A percentile compares a stretch with the other conserved stretches of the same genome.
Conservation (phyloP, 1,140 invertebrate genomes). For the Portunus trituberculatus region DNA sequence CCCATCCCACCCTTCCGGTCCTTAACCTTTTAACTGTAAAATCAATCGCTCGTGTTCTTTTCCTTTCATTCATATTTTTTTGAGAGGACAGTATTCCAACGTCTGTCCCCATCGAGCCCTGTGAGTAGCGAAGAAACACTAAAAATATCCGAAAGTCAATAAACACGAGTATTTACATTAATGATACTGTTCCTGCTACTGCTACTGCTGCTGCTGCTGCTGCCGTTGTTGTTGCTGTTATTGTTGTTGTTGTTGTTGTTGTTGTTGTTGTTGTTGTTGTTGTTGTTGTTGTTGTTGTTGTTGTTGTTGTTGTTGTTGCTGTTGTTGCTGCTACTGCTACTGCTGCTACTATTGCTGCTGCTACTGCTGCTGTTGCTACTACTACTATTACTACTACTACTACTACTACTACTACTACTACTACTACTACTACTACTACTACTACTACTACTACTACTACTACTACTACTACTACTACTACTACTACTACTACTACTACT, state of each 20-base stretch:
- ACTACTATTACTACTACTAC: slow-evolving; percentile 25
- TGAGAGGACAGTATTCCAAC: neutral
- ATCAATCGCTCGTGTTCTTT: neutral
- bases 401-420: slow-evolving; percentile 47
- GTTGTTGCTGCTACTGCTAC: neutral
- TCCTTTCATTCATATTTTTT: neutral
- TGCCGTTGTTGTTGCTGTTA: neutral
- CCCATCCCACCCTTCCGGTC: neutral
- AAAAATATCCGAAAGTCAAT: neutral
- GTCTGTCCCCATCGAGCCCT: neutral
- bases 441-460: slow-evolving; percentile 35
- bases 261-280: neutral
- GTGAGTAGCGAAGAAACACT: neutral
- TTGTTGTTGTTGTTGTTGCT: neutral
- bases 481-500: neutral
- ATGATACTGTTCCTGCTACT: neutral
- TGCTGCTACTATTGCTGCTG: neutral
- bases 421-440: slow-evolving; percentile 32
- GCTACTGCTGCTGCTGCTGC: neutral
- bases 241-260: slow-evolving; percentile 2
- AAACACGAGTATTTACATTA: neutral
- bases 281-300: neutral
- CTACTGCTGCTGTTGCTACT: slow-evolving; percentile 17
- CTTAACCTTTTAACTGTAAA: neutral
- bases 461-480: neutral